Conservation (phyloP, 2,797 vertebrate genomes). For the Aerospiza tachiro region DNA sequence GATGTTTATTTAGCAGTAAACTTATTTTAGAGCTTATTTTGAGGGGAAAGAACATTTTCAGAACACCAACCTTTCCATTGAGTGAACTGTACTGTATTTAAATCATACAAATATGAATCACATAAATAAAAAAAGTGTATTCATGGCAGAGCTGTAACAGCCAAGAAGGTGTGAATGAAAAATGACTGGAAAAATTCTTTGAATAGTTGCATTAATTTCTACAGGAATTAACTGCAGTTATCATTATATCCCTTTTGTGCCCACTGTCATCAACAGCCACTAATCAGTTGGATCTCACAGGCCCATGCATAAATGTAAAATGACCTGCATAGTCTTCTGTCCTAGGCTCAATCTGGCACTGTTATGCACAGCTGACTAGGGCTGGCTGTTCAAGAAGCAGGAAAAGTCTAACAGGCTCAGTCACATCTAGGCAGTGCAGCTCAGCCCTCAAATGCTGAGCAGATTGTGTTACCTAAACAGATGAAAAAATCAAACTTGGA, state of each 20-base stretch:
- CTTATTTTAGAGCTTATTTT: neutral
- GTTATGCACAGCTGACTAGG: neutral
- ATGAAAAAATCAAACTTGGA: neutral
- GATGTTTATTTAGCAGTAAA: neutral
- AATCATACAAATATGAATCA: neutral
- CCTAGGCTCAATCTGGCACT: neutral
- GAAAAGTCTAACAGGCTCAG: neutral
- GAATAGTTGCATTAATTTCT: conserved; percentile 22
- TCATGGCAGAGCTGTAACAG: neutral
- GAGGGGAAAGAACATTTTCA: neutral
- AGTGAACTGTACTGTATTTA: neutral
- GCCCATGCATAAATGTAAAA: neutral
- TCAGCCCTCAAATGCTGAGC: neutral
- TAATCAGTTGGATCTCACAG: neutral
- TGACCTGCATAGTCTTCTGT: neutral
- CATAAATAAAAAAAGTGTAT: neutral
- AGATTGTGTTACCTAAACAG: neutral
- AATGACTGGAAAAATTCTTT: neutral
- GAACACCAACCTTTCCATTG: neutral
- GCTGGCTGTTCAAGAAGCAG: neutral
- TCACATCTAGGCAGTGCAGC: neutral
- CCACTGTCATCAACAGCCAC: neutral
- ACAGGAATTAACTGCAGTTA: neutral
- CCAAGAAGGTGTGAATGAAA: neutral
- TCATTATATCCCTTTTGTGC: neutral